Evolutionary conservation across 2,113 vertebrate species (phyloP).

Genomic region (Nannobrachium achirus): DNA sequence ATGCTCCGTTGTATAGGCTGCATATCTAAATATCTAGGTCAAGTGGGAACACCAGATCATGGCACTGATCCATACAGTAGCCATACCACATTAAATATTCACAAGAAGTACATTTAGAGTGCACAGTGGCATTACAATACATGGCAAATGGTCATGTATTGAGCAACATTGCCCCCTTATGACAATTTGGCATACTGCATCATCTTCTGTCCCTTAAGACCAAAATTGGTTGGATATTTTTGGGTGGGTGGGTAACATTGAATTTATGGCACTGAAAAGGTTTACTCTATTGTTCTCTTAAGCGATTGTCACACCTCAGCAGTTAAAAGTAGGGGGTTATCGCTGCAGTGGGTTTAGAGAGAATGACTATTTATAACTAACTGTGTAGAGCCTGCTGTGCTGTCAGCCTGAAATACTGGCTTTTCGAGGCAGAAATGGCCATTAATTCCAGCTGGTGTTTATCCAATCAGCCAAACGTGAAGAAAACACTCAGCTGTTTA

Average conservation of each 20-base stretch:
- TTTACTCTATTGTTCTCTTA: background rate
- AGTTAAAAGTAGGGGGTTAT: background rate
- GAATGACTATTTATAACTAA: slow-evolving; percentile 22
- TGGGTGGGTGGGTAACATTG: background rate
- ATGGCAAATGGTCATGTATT: slow-evolving; percentile 25
- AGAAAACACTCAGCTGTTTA: slow-evolving; percentile 10
- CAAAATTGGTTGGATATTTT: background rate
- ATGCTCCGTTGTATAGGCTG: slow-evolving; percentile 16
- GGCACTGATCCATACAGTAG: slow-evolving; percentile 39
- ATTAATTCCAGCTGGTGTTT: slow-evolving; percentile 30
- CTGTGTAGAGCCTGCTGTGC: slow-evolving; percentile 24
- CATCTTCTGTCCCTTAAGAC: background rate
- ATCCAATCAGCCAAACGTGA: slow-evolving; percentile 41
- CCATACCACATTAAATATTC: slow-evolving; percentile 56
- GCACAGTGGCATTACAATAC: slow-evolving; percentile 9
- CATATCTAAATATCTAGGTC: slow-evolving; percentile 47
- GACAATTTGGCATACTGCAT: background rate
- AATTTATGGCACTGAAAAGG: background rate
- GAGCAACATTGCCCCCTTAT: slow-evolving; percentile 66
- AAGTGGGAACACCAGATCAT: slow-evolving; percentile 47
- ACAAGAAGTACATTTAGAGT: slow-evolving; percentile 64
- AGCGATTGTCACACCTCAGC: slow-evolving; percentile 14
- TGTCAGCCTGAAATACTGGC: slow-evolving; percentile 8
- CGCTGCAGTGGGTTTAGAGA: background rate
- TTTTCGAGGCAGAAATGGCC: slow-evolving; percentile 23